Conservation (phyloP, 2,888 invertebrate genomes). For the Diogma glabrata region DNA sequence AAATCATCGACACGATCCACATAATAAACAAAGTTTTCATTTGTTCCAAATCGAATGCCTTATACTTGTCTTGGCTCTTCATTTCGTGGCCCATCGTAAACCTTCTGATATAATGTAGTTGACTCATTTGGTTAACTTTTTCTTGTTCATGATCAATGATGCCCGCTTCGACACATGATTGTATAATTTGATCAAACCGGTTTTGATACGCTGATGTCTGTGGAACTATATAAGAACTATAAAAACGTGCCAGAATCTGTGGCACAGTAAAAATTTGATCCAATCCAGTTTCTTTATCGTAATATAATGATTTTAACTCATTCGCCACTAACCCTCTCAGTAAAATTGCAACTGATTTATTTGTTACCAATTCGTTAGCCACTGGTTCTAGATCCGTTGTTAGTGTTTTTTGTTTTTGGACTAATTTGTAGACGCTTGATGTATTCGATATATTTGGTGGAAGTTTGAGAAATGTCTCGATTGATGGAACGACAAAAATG, state of each 20-base stretch:
- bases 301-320: not conserved
- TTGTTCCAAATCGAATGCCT: not conserved
- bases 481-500: not conserved
- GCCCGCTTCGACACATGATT: not conserved
- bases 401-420: not conserved
- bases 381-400: not conserved
- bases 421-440: not conserved
- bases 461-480: not conserved
- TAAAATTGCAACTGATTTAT: not conserved
- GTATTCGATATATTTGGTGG: not conserved
- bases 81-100: no score
- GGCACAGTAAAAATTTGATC: not conserved
- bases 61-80: not conserved
- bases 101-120: not conserved
- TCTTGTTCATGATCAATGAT: not conserved
- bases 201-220: constrained; percentile 2
- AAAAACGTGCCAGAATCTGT: not conserved
- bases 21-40: not conserved
- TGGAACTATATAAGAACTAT: constrained; percentile 7
- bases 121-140: not conserved
- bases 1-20: not conserved
- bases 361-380: not conserved
- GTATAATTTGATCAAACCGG: not conserved
- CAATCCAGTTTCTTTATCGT: not conserved
- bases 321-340: not conserved